Conservation (phyloP, 2,888 invertebrate genomes). For the Aquatica leii region DNA sequence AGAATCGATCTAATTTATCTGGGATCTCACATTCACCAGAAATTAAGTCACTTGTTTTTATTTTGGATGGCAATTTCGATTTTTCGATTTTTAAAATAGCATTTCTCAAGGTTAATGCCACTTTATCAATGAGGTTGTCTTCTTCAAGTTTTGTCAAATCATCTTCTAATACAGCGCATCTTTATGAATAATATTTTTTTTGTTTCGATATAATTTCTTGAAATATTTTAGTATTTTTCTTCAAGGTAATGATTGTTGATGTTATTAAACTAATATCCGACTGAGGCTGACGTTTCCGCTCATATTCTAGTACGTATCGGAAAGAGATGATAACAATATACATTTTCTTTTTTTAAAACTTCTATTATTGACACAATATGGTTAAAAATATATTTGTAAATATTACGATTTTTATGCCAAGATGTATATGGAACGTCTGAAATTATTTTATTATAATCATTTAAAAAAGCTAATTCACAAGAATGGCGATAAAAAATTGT, state of each 20-base stretch:
- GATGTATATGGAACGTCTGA: slow-evolving; percentile 20
- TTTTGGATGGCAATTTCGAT: slow-evolving; percentile 14
- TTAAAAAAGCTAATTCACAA: slow-evolving; percentile 18
- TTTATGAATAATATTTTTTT: slow-evolving; percentile 12
- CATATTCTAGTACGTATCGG: slow-evolving; percentile 23
- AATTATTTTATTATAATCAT: slow-evolving; percentile 30
- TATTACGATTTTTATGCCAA: slow-evolving; percentile 29
- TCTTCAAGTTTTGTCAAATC: slow-evolving; percentile 20
- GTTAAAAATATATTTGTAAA: slow-evolving; percentile 25
- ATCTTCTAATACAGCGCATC: slow-evolving; percentile 17
- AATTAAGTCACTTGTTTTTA: slow-evolving; percentile 18
- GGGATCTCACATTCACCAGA: slow-evolving; percentile 22
- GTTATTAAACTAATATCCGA: slow-evolving; percentile 21
- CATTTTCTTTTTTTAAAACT: slow-evolving; percentile 27
- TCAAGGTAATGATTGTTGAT: slow-evolving; percentile 22
- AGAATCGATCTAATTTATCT: slow-evolving; percentile 27
- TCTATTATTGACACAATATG: slow-evolving; percentile 25
- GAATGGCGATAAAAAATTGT: slow-evolving; percentile 10
- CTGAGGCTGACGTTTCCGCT: slow-evolving; percentile 11
- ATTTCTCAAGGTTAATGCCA: slow-evolving; percentile 16
- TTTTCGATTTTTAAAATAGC: slow-evolving; percentile 24
- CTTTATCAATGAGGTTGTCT: slow-evolving; percentile 20
- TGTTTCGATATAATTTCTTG: slow-evolving; percentile 13
- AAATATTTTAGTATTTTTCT: slow-evolving; percentile 19
- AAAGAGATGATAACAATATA: slow-evolving; percentile 26